These are phyloP conservation scores for Pagrus major DNA, from an alignment of 2,113 vertebrate genomes.

Conservation along the genomic window DNA sequence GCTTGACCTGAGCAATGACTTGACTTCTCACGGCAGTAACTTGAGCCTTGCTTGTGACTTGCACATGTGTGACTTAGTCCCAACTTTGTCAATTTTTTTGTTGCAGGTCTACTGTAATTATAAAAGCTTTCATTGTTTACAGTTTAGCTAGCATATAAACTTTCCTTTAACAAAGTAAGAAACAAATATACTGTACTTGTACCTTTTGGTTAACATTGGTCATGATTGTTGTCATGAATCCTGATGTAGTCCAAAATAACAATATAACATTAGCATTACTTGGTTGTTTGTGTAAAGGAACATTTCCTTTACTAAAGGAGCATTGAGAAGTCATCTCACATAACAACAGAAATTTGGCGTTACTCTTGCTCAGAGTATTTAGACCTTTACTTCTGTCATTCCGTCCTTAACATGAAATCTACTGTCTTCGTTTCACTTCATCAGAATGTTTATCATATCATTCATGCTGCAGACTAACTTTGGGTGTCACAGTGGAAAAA, in stretches of 20 bases:
- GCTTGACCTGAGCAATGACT: no score
- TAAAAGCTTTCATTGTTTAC: no score
- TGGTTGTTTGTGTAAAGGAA: background rate
- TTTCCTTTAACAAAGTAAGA: no score
- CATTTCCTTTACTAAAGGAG: background rate
- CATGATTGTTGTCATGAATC: background rate
- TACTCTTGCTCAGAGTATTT: background rate
- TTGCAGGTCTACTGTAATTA: no score
- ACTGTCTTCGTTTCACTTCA: slow-evolving; percentile 30
- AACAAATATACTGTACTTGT: no score
- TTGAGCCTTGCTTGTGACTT: no score
- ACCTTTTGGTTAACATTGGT: background rate
- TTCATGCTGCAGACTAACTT: slow-evolving; percentile 13
- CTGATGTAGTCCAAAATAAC: background rate
- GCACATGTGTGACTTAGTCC: no score
- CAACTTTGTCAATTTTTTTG: no score
- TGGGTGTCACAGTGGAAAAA: slow-evolving; percentile 24
- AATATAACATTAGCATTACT: background rate
- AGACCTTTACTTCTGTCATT: background rate
- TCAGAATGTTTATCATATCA: slow-evolving; percentile 8
- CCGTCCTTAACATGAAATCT: background rate
- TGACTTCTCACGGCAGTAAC: no score
- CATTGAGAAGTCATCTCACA: background rate
- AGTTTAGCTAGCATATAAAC: no score
- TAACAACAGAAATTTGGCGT: background rate